phyloP scores from a whole-genome alignment of 2,797 vertebrate species.

The Muscicapa striata region DNA sequence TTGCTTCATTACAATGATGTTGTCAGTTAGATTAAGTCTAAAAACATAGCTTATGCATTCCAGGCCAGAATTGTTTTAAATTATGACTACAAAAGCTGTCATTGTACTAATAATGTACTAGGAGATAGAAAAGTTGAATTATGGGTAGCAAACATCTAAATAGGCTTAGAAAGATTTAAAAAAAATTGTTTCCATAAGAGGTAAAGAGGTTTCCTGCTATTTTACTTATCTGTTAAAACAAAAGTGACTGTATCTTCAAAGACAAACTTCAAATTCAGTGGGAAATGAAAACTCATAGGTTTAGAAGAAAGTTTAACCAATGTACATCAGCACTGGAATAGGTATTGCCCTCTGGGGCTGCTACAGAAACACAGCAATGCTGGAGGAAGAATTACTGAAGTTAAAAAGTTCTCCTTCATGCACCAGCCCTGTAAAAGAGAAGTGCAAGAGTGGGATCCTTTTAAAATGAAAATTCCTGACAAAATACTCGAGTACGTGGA shows the following conservation, averaged over 20 bases:
- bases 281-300: slow-evolving; percentile 14
- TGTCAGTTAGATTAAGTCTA: not conserved
- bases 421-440: not conserved
- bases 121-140: not conserved
- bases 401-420: not conserved
- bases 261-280: not conserved
- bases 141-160: not conserved
- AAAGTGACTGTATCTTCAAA: not conserved
- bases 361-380: not conserved
- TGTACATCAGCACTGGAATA: not conserved
- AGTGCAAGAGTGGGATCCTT: not conserved
- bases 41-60: slow-evolving; percentile 21
- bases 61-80: slow-evolving; percentile 33
- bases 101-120: not conserved
- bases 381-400: not conserved
- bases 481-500: not conserved
- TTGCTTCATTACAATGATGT: not conserved
- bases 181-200: not conserved
- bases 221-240: slow-evolving; percentile 12
- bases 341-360: slow-evolving; percentile 1
- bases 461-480: not conserved
- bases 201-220: not conserved
- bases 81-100: not conserved
- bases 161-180: not conserved
- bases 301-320: slow-evolving; percentile 34